Conservation (phyloP, 2,888 invertebrate genomes). For the Selenia dentaria region DNA sequence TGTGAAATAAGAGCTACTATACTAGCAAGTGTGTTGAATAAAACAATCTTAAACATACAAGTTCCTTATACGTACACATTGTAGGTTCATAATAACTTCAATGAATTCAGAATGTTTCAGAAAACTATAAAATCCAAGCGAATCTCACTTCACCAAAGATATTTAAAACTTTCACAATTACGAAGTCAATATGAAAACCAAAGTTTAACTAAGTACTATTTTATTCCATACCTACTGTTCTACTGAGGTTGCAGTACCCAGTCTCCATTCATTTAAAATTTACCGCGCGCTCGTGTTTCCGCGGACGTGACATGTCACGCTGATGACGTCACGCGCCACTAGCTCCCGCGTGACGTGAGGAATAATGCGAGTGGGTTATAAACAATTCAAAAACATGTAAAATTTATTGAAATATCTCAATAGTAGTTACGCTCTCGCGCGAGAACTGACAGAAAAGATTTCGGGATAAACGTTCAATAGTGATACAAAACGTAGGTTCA, state of each 20-base stretch:
- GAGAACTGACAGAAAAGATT: too few species aligned
- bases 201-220: slow-evolving; percentile 14
- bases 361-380: slow-evolving; percentile 6
- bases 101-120: too few species aligned
- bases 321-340: slow-evolving; percentile 32
- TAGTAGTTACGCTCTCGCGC: too few species aligned
- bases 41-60: too few species aligned
- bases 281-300: slow-evolving; percentile 18
- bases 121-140: too few species aligned
- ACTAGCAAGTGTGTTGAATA: too few species aligned
- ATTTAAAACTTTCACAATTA: slow-evolving; percentile 4
- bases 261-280: slow-evolving; percentile 10
- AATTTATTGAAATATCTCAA: not conserved
- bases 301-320: slow-evolving; percentile 31
- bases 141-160: not conserved
- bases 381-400: not conserved
- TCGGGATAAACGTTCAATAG: too few species aligned
- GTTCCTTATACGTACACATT: too few species aligned
- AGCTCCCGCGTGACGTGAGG: slow-evolving; percentile 14
- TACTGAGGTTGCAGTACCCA: not conserved
- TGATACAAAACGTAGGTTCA: too few species aligned
- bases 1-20: too few species aligned
- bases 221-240: not conserved
- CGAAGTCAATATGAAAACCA: slow-evolving; percentile 4
- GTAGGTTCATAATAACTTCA: too few species aligned